A percentile compares a stretch with the other conserved stretches of the same genome.
Conservation (phyloP, 1,140 invertebrate species). For the Phenacoccus solenopsis region DNA sequence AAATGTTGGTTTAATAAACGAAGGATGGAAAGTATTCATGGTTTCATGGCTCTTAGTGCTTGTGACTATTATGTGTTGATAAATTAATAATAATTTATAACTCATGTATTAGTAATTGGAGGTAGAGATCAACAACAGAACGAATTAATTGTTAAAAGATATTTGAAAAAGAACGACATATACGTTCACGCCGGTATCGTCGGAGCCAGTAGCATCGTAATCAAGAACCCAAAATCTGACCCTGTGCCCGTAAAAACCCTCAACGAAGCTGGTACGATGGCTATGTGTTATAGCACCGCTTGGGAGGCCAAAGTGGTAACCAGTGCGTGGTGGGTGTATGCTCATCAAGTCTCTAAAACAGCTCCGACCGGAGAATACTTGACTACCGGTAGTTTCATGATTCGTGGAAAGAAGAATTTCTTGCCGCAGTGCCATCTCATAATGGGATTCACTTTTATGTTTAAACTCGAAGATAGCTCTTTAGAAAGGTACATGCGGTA, state of each 20-base stretch:
- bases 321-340: slow-evolving; percentile 92
- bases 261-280: slow-evolving; percentile 93
- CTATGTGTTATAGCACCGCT: slow-evolving; percentile 77
- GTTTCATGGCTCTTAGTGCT: not conserved
- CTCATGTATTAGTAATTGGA: slow-evolving; percentile 65
- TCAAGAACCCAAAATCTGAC: slow-evolving; percentile 69
- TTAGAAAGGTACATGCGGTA: slow-evolving; percentile 27
- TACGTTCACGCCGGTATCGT: slow-evolving; percentile 91
- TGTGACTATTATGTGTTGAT: not conserved
- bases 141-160: slow-evolving; percentile 90
- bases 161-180: slow-evolving; percentile 69
- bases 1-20: too few relatives aligned
- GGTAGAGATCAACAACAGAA: slow-evolving; percentile 97
- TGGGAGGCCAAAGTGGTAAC: slow-evolving; percentile 95
- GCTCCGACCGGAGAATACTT: slow-evolving; percentile 96
- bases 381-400: slow-evolving; percentile 94
- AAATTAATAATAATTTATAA: too few relatives aligned
- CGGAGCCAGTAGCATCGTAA: slow-evolving; percentile 85
- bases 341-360: slow-evolving; percentile 94
- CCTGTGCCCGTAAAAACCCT: slow-evolving; percentile 84
- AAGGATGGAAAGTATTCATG: not conserved
- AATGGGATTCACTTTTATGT: slow-evolving; percentile 89
- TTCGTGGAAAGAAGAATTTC: slow-evolving; percentile 96
- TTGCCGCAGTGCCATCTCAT: slow-evolving; percentile 79
- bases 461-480: slow-evolving; percentile 67